A percentile compares a stretch with the other conserved stretches of the same genome.
Evolutionary conservation across 1,140 invertebrate genomes (phyloP).

Genomic region (Drosophila mauritiana): DNA sequence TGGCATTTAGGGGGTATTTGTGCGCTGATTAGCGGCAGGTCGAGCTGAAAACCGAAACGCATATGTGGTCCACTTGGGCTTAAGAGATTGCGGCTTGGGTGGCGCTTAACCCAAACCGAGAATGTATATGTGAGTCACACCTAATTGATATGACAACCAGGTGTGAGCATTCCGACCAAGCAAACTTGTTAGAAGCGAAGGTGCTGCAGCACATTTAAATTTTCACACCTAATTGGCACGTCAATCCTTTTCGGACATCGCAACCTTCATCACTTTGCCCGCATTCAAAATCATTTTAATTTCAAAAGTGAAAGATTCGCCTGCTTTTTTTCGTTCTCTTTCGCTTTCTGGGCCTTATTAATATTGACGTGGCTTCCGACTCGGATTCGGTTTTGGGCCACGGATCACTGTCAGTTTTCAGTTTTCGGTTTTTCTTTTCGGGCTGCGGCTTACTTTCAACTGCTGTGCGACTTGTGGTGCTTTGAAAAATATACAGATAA

Average conservation of each 20-base stretch:
- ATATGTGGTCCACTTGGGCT: constrained; percentile 46
- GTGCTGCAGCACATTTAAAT: constrained; percentile 11
- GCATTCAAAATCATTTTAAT: constrained; percentile 61
- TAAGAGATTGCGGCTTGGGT: constrained; percentile 61
- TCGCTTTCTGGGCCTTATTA: constrained; percentile 50
- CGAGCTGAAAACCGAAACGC: constrained; percentile 30
- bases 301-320: constrained; percentile 48
- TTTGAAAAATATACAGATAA: constrained; percentile 57
- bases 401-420: constrained; percentile 63
- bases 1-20: constrained; percentile 74
- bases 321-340: constrained; percentile 18
- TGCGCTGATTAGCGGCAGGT: constrained; percentile 64
- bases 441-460: constrained; percentile 28
- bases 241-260: constrained; percentile 17
- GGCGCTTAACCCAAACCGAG: neutral
- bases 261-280: constrained; percentile 18
- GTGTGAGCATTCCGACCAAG: neutral
- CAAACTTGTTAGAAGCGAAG: constrained; percentile 3
- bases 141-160: constrained; percentile 39
- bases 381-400: constrained; percentile 1
- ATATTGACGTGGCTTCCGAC: constrained; percentile 60
- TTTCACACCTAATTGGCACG: constrained; percentile 22
- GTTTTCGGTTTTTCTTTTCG: constrained; percentile 31
- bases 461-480: constrained; percentile 25
- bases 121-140: constrained; percentile 13